Conservation (phyloP, 2,113 vertebrate genomes). For the Mirounga angustirostris region DNA sequence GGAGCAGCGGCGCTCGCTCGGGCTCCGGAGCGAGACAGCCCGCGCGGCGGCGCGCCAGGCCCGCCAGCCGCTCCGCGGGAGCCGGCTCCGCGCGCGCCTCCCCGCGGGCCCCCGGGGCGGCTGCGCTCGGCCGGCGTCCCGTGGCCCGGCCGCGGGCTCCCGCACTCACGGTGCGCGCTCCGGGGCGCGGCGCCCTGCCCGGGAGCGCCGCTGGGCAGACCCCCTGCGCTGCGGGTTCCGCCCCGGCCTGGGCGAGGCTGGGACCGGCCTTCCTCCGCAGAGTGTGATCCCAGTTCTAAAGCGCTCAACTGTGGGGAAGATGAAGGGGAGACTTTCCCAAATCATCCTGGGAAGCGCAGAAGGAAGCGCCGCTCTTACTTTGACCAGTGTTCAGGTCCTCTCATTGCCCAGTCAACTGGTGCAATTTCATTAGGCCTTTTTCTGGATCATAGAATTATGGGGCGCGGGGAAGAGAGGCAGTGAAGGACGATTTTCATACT, state of each 20-base stretch:
- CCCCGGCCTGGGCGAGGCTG: rapidly evolving
- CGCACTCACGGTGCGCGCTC: not conserved
- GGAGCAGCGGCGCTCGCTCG: conserved; percentile 32
- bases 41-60: conserved; percentile 51
- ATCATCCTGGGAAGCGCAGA: not conserved
- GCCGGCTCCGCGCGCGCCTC: conserved; percentile 25
- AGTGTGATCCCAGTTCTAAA: not conserved
- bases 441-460: not conserved
- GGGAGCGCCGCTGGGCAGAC: not conserved
- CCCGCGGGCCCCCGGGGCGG: not conserved
- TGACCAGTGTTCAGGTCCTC: not conserved
- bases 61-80: not conserved
- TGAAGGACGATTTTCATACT: not conserved
- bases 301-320: not conserved
- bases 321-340: not conserved
- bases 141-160: not conserved
- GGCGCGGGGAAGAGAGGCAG: not conserved
- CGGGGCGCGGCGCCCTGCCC: not conserved
- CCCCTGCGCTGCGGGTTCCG: not conserved
- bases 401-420: not conserved
- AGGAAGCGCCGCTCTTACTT: not conserved
- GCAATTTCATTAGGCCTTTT: not conserved
- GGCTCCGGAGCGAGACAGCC: not conserved
- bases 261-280: not conserved
- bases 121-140: not conserved